Percentiles rank a stretch among this genome's conserved stretches.
Conservation (phyloP, 2,888 invertebrate genomes). For the Drosophila fulvimacula region DNA sequence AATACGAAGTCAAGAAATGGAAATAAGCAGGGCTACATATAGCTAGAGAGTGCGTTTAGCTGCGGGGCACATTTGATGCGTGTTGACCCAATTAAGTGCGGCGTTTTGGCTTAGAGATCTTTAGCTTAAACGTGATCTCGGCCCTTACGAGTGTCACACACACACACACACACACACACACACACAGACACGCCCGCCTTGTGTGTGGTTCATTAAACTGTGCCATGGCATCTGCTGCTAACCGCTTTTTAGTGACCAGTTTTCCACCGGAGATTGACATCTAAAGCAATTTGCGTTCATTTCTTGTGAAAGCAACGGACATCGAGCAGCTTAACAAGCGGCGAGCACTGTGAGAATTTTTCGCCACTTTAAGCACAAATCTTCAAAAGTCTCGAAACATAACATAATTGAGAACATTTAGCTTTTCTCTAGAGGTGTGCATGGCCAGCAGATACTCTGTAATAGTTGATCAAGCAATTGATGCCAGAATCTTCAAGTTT, state of each 20-base stretch:
- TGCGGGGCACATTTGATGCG: slow-evolving; percentile 30
- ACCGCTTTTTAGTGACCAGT: slow-evolving; percentile 54
- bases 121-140: slow-evolving; percentile 51
- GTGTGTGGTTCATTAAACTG: slow-evolving; percentile 72
- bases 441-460: slow-evolving; percentile 15
- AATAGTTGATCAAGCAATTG: neutral
- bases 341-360: slow-evolving; percentile 62
- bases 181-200: no score
- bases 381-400: slow-evolving; percentile 24
- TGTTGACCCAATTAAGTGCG: slow-evolving; percentile 54
- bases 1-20: neutral
- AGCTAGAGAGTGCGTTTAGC: slow-evolving; percentile 9
- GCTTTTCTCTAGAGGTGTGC: neutral
- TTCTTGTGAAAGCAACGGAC: slow-evolving; percentile 76
- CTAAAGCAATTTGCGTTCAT: slow-evolving; percentile 71
- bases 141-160: slow-evolving; percentile 53
- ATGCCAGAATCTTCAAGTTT: no score
- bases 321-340: slow-evolving; percentile 24
- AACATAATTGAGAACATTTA: slow-evolving; percentile 22
- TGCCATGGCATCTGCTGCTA: slow-evolving; percentile 29
- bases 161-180: slow-evolving; percentile 42
- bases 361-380: slow-evolving; percentile 67
- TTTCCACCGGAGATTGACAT: slow-evolving; percentile 70
- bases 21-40: neutral
- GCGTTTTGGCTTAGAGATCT: slow-evolving; percentile 34